Evolutionary conservation across 2,888 invertebrate species (phyloP).

Genomic region (Lobophora halterata): DNA sequence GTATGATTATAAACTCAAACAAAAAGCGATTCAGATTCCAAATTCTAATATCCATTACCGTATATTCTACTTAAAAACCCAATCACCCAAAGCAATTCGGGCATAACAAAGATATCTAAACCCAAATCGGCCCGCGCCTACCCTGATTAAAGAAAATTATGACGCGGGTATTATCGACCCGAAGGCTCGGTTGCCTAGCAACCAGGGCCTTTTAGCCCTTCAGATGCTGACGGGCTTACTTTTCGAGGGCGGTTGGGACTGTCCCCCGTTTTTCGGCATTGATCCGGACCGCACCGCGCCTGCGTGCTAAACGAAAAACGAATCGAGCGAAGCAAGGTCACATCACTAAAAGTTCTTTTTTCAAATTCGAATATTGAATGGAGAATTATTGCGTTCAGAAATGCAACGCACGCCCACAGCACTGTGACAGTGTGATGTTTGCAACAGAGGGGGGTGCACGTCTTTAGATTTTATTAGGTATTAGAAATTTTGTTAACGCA

Average conservation of each 20-base stretch:
- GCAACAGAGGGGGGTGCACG: constrained; percentile 29
- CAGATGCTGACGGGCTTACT: constrained; percentile 71
- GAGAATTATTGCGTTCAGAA: constrained; percentile 64
- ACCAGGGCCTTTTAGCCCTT: constrained; percentile 68
- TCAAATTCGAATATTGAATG: constrained; percentile 76
- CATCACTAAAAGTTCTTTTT: constrained; percentile 76
- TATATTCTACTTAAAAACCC: constrained; percentile 17
- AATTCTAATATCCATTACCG: neutral
- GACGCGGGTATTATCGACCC: constrained; percentile 67
- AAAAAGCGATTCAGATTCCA: neutral
- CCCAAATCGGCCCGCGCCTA: constrained; percentile 42
- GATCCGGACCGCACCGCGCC: constrained; percentile 72
- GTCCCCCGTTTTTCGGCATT: constrained; percentile 77
- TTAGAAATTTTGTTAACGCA: constrained; percentile 10
- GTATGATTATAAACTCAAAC: neutral
- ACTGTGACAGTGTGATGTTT: constrained; percentile 50
- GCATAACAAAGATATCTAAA: constrained; percentile 42
- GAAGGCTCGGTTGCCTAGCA: constrained; percentile 70
- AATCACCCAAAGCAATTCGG: constrained; percentile 32
- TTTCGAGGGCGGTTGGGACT: constrained; percentile 53
- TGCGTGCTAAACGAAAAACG: constrained; percentile 77
- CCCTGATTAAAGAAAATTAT: constrained; percentile 72
- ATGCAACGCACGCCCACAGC: constrained; percentile 57
- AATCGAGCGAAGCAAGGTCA: constrained; percentile 75
- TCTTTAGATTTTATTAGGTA: too few species aligned